Evolutionary conservation across 2,113 vertebrate species (phyloP), one percentile per base, ranked within the genome.

Genomic region (Corythoichthys intestinalis): DNA sequence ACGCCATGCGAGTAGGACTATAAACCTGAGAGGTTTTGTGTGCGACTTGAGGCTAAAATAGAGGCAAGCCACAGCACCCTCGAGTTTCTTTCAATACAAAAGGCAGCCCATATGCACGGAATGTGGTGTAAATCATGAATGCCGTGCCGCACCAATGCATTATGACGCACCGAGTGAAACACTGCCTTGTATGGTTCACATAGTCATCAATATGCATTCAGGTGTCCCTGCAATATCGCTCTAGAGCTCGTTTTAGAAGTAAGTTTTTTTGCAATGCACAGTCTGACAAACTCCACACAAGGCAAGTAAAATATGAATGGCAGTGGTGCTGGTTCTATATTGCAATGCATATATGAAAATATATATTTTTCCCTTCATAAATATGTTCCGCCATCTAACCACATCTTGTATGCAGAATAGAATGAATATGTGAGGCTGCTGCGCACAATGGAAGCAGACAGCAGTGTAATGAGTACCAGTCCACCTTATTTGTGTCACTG

Each of bases 201-300:
- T 37, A 66, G 48, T 72, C 65, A 53, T 71, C 66, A 66, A 59
- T 70, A 39, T 28, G 1, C 35, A 9, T 54, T 58, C 28, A 11
- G n/a, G 66, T 11, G 37, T 17, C 6, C 14, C 39, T 60, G 34
- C 39, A 60, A 41, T 39, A 60, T 61, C 17, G 2, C 39, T 44
- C 59, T 20, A 17, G 17, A 20, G 38, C 17, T 7, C 59, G 12
- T 12, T 62, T 62, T 41, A 20, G 44, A 47, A 34, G 11, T 63
- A 20, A 34, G 41, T 63, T 63, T 47, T 34, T 15, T 20, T 46
- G 17, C 39, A 12, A 44, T 20, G 60, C 60, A 46, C 41, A 66
- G 39, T 59, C 10, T 9, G 17, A 49, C 2, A 2, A 46, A 5
- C 15, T 39, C 37, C 9, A 13, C 37, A 13, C 2, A 2, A 13